Evolutionary conservation across 2,113 vertebrate genomes (phyloP), one percentile per base, ranked within the genome.

Genomic region (Muntiacus reevesi): DNA sequence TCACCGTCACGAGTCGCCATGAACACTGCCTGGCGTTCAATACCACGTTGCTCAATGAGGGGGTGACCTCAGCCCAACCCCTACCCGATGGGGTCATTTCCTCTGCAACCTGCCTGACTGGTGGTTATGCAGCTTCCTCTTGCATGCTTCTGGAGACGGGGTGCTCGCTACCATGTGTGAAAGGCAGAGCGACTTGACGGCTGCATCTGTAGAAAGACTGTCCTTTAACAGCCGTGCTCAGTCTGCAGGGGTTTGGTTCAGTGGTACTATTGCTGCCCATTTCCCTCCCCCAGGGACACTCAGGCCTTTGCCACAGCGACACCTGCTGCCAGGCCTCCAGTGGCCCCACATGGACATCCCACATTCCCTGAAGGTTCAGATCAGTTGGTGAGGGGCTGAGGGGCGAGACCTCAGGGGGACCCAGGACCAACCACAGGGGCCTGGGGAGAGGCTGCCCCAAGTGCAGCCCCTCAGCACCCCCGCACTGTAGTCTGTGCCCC

Each of bases 81-180:
- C n/a, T 57, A 8, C 21, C 5, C 33, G 16, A 5, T 21, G 47
- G 45, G 50, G 12, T 45, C 10, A 47, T 54, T 60, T 91, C 25
- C 52, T 40, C 59, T 19, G 33, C 11, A 11, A 3, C n/a, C 30
- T 3, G 2, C 4, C 11, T 33, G 33, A 28, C 43, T 50, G 45
- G 16, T 71, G 54, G 43, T 9, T 30, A 45, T 28, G 55, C 57
- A 81, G 17, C 19, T 54, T 54, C 86, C 45, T 62, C 60, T 59
- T 14, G 16, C 52, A 55, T 30, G 6, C 52, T 67, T 55, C 85
- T 81, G 40, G 50, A 79, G 28, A 28, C 0, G 1, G 23, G 45
- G 7, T 2, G 5, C 45, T 45, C 28, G 16, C 54, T 43, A 13
- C 45, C 6, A 0, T 2, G 0, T 12, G 57, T 67, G n/a, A 45